Conservation (phyloP, 2,797 vertebrate genomes). For the Xenops minutus region DNA sequence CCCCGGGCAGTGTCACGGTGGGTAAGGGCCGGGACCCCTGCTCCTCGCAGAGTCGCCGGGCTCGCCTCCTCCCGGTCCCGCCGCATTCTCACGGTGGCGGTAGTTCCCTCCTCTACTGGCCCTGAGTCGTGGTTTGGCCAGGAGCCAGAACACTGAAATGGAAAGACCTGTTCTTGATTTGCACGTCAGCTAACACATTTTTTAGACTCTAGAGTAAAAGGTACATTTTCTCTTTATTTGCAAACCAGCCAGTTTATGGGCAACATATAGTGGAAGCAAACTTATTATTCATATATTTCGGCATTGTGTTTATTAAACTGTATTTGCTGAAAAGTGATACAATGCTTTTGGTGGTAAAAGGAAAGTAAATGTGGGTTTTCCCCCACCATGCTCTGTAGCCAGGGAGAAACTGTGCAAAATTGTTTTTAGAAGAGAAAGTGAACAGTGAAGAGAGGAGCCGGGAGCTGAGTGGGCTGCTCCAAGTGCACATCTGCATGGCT, state of each 20-base stretch:
- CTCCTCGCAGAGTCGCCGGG: background rate
- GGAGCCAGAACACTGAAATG: background rate
- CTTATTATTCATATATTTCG: background rate
- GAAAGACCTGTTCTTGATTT: background rate
- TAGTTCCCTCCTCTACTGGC: background rate
- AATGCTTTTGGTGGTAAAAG: background rate
- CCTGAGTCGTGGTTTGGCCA: background rate
- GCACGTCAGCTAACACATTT: background rate
- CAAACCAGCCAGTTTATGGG: background rate
- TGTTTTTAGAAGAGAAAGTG: background rate
- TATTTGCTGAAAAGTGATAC: background rate
- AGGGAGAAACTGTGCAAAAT: background rate
- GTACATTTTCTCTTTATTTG: rapidly evolving
- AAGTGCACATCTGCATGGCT: background rate
- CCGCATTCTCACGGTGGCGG: background rate
- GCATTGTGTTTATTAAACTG: background rate
- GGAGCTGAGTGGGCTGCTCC: background rate
- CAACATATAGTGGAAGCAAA: background rate
- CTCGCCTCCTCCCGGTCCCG: background rate
- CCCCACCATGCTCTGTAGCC: rapidly evolving
- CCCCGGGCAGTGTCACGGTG: background rate
- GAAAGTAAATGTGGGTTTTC: rapidly evolving
- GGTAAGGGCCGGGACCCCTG: background rate
- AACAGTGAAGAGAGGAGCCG: background rate
- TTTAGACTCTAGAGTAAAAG: background rate